Base-by-base conservation (phyloP, 1,140 invertebrate species). In the Patella vulgata region DNA sequence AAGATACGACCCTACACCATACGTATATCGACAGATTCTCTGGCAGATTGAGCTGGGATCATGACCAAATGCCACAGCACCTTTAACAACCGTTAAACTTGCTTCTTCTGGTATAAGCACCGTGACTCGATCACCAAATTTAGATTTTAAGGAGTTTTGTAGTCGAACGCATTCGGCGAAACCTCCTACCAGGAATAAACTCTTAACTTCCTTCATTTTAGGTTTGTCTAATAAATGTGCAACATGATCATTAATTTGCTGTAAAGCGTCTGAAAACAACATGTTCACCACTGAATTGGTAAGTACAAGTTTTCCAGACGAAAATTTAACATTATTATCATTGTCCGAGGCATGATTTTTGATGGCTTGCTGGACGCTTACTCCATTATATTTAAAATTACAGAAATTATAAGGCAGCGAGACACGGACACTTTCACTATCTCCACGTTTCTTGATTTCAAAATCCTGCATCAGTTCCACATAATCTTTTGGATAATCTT, bases 111-210 rank as follows among this genome's bases (percentile, higher is more conserved):
- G 88, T 46, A 89, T 87, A 9, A 89, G 82, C 12, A 89, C 86
- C 63, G 85, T 86, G 4, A 88, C 68, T 36, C 75, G 66, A 11
- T 74, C 69, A n/a, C 78, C 71, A 71, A 88, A 88, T 25, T 81
- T 76, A 25, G 81, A 75, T 44, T 85, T 77, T 5, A 88, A 81
- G 59, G 84, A 83, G 36, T 81, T 79, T 79, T 89, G 88, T 9
- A 89, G 79, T 23, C 88, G 81, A 42, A 82, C 77, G 0, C 86
- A 88, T 70, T 88, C 88, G 3, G 88, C 85, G 72, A 89, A 89
- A 12, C 88, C 88, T 39, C 88, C 88, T 36, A 89, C 88, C 17
- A 89, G 76, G 74, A 89, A 89, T 51, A 89, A 81, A 63, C 87
- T 86, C 28, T 82, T 79, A 3, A 88, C 76, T 23, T 82, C 82